Percentiles rank a stretch among this genome's conserved stretches.
These are phyloP conservation scores for Entomobrya proxima DNA, from an alignment of 2,888 invertebrate genomes.

Conservation along the genomic window DNA sequence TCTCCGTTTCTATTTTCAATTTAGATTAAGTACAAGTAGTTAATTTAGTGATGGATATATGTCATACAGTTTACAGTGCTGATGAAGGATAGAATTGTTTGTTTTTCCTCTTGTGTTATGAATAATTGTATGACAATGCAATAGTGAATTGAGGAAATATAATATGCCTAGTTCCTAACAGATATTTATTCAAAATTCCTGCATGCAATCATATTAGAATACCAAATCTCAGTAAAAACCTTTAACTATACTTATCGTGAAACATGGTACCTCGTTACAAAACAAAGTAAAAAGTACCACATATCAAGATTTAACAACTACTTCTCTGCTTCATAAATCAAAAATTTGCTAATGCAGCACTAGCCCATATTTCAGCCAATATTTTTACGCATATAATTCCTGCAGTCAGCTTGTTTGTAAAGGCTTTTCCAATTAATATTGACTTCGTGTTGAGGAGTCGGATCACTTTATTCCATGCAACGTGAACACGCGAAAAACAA, in stretches of 20 bases:
- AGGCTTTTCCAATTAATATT: conserved; percentile 53
- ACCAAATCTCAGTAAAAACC: no score
- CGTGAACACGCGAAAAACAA: conserved; percentile 40
- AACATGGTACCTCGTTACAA: no score
- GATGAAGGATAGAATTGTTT: neutral
- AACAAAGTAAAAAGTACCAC: neutral
- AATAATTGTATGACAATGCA: neutral
- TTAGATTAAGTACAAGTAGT: neutral
- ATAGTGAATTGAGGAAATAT: neutral
- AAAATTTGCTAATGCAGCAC: neutral
- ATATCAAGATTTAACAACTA: neutral
- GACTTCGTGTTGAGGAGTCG: conserved; percentile 21
- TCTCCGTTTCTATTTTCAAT: neutral
- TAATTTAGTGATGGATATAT: neutral
- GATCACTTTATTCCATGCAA: conserved; percentile 58
- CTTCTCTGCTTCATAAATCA: conserved; percentile 9
- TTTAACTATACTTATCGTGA: no score
- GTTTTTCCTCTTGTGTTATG: neutral
- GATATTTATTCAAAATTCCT: neutral
- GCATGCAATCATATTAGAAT: no score
- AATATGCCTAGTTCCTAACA: neutral
- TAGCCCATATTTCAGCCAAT: conserved; percentile 2
- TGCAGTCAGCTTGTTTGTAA: conserved; percentile 52
- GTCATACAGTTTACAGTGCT: no score
- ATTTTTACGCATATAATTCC: conserved; percentile 2